Evolutionary conservation across 2,113 vertebrate species (phyloP).

Genomic region (Cisticola juncidis): DNA sequence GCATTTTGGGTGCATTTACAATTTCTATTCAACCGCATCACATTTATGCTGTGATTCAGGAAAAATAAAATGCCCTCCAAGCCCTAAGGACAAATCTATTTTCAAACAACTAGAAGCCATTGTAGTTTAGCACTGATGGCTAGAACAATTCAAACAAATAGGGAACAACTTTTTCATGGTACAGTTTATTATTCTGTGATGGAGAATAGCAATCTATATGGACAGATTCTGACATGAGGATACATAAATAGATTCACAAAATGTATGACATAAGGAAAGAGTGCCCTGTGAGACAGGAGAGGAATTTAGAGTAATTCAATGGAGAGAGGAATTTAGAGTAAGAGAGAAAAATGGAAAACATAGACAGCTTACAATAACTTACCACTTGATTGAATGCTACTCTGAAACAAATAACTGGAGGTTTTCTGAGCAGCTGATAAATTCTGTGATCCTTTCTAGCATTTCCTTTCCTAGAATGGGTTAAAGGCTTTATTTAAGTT

Average conservation of each 20-base stretch:
- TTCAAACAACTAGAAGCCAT: conserved; percentile 43
- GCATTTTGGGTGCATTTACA: conserved; percentile 15
- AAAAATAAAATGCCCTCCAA: conserved; percentile 52
- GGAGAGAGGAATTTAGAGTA: not conserved
- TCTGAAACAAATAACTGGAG: not conserved
- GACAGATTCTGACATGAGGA: not conserved
- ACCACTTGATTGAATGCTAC: not conserved
- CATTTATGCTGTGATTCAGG: conserved; percentile 55
- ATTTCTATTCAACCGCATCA: conserved; percentile 31
- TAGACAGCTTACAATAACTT: not conserved
- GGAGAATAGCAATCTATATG: not conserved
- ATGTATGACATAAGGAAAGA: not conserved
- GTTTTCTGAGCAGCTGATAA: not conserved
- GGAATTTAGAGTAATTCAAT: not conserved
- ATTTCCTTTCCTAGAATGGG: not conserved
- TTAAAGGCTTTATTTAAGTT: not conserved
- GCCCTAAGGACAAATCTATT: conserved; percentile 44
- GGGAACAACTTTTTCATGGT: not conserved
- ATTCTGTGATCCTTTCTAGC: not conserved
- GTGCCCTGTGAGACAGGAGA: not conserved
- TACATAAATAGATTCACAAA: not conserved
- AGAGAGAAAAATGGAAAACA: not conserved
- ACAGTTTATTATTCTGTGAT: not conserved
- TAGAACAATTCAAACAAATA: conserved; percentile 40
- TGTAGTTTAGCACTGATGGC: not conserved